Evolutionary conservation across 2,113 vertebrate genomes (phyloP).

Genomic region (Cebidichthys violaceus): DNA sequence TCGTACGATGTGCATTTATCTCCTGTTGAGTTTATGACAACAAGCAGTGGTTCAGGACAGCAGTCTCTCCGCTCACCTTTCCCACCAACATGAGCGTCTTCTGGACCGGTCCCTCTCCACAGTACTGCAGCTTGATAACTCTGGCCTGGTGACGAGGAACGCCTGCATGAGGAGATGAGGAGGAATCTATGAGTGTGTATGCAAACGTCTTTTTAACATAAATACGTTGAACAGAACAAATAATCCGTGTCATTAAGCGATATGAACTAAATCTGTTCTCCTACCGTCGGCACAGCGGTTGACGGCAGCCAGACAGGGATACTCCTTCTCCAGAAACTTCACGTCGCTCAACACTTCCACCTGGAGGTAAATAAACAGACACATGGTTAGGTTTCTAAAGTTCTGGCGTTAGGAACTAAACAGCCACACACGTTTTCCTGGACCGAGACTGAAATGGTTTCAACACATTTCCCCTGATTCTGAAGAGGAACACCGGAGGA

Average conservation of each 20-base stretch:
- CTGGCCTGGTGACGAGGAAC: slow-evolving; percentile 85
- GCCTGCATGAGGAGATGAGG: slow-evolving; percentile 57
- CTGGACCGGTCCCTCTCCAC: slow-evolving; percentile 80
- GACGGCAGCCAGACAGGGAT: slow-evolving; percentile 86
- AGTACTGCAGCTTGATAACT: slow-evolving; percentile 84
- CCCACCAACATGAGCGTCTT: slow-evolving; percentile 86
- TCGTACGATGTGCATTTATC: neutral
- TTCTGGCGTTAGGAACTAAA: neutral
- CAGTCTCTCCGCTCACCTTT: slow-evolving; percentile 76
- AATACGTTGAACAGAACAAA: neutral
- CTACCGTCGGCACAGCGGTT: slow-evolving; percentile 87
- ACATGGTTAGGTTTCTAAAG: neutral
- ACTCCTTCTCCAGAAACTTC: slow-evolving; percentile 79
- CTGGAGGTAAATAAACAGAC: slow-evolving; percentile 60
- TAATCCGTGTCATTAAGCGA: neutral
- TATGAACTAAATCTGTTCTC: neutral
- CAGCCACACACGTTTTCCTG: neutral
- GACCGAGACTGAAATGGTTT: neutral
- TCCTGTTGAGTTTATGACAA: too few relatives aligned
- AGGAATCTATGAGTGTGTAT: neutral
- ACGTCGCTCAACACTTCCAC: slow-evolving; percentile 79
- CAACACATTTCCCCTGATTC: neutral
- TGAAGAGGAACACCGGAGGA: neutral
- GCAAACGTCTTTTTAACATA: neutral
- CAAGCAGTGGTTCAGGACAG: neutral